Evolutionary conservation across 2,797 vertebrate species (phyloP), one percentile per base, ranked within the genome.

Genomic region (Tarsius wallacei): DNA sequence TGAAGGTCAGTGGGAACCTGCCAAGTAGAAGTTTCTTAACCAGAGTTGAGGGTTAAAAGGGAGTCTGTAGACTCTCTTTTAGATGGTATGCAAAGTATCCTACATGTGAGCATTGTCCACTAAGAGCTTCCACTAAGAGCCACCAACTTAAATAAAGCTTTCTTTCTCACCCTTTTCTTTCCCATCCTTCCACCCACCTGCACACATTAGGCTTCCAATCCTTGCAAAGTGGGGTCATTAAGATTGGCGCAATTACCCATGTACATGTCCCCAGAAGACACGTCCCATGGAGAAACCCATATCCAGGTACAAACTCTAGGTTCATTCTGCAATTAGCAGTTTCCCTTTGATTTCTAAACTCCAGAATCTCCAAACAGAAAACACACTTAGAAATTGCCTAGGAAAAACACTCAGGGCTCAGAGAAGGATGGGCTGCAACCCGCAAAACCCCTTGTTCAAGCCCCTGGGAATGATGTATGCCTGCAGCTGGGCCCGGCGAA

Each of bases 331-430:
- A 7, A 26, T 0, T 9, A 47, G n/a, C n/a, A 68, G 21, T 22
- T 49, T 70, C 13, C 2, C n/a, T 84, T 77, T 2, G 7, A 86
- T 73, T 63, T 80, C 83, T 42, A 57, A 89, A 64, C 36, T 47
- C 53, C 17, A 70, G 47, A 81, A 26, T 11, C 55, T 74, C 73
- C 42, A 33, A 59, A 77, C 5, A 85, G 73, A 85, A 93, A 93
- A 33, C 2, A 0, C 1, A 2, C 57, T 68, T 66, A 68, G 49
- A 84, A 49, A 77, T 26, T 22, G 33, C 51, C n/a, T 31, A 57
- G 42, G 53, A 59, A 15, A 51, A 85, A 61, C 16, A 9, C 24
- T 26, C 0, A 1, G 9, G 64, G 47, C 71, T 88, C 78, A 94
- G 78, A 88, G 68, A 88, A 21, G 66, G 55, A 10, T 47, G 57